Evolutionary conservation across 2,797 vertebrate genomes (phyloP).

Genomic region (Vultur gryphus): DNA sequence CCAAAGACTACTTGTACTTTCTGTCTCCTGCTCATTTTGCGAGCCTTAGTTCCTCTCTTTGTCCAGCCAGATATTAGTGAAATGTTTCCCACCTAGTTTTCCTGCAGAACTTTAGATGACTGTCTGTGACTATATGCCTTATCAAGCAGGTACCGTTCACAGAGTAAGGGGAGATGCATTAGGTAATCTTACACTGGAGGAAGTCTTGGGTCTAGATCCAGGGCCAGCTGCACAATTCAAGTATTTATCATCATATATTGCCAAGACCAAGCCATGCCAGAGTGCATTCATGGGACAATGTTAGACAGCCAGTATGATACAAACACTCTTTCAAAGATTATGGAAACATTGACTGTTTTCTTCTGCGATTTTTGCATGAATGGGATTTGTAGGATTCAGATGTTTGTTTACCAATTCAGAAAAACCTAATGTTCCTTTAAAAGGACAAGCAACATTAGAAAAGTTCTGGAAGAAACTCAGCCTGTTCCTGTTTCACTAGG

Average conservation of each 20-base stretch:
- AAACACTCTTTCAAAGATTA: not conserved
- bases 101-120: not conserved
- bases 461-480: conserved; percentile 6
- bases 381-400: not conserved
- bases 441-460: not conserved
- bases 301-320: not conserved
- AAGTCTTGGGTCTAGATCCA: not conserved
- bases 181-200: not conserved
- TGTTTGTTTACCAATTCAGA: not conserved
- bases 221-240: not conserved
- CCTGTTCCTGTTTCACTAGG: not conserved
- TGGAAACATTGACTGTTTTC: not conserved
- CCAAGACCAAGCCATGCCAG: not conserved
- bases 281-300: not conserved
- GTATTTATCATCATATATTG: not conserved
- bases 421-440: not conserved
- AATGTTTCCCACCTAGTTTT: not conserved
- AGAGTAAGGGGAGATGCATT: not conserved
- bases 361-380: not conserved
- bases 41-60: not conserved
- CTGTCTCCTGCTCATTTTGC: not conserved
- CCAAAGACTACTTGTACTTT: not conserved
- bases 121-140: not conserved
- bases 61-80: not conserved
- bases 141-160: not conserved